Percentiles rank a stretch among this genome's conserved stretches.
Conservation (phyloP, 1,140 invertebrate species). For the Danaus melanippus region DNA sequence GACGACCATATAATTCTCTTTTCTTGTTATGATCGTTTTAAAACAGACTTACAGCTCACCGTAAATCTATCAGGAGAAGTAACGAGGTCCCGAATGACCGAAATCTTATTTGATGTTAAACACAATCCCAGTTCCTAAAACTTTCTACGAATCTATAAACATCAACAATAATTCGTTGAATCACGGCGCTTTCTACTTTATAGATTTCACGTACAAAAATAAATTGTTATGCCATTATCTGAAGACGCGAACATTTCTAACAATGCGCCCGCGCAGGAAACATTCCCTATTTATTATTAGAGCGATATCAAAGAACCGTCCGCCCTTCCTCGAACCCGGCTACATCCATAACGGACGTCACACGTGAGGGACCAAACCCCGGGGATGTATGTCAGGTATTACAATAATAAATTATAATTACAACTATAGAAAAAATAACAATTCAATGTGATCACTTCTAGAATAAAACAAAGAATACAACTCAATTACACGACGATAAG, state of each 20-base stretch:
- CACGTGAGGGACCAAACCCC: slow-evolving; percentile 8
- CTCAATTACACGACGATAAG: background rate
- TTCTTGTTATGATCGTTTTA: no score
- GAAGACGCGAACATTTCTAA: slow-evolving; percentile 15
- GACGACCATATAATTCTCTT: no score
- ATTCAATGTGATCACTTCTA: background rate
- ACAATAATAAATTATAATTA: background rate
- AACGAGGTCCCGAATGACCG: no score
- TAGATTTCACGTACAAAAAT: slow-evolving; percentile 20
- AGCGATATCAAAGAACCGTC: slow-evolving; percentile 39
- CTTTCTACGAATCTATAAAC: slow-evolving; percentile 14
- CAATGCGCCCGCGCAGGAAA: slow-evolving; percentile 22
- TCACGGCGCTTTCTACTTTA: slow-evolving; percentile 16
- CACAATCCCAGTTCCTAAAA: background rate
- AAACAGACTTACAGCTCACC: no score
- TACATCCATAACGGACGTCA: slow-evolving; percentile 24
- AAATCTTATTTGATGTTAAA: no score
- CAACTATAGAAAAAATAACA: no score
- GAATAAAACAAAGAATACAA: background rate
- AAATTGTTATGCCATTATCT: slow-evolving; percentile 19
- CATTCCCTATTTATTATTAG: slow-evolving; percentile 40
- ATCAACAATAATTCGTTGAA: slow-evolving; percentile 17
- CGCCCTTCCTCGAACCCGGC: slow-evolving; percentile 30
- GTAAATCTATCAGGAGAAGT: no score
- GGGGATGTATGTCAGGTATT: slow-evolving; percentile 9